Evolutionary conservation across 2,113 vertebrate species (phyloP), one percentile per base, ranked within the genome.

Genomic region (Athene noctua): DNA sequence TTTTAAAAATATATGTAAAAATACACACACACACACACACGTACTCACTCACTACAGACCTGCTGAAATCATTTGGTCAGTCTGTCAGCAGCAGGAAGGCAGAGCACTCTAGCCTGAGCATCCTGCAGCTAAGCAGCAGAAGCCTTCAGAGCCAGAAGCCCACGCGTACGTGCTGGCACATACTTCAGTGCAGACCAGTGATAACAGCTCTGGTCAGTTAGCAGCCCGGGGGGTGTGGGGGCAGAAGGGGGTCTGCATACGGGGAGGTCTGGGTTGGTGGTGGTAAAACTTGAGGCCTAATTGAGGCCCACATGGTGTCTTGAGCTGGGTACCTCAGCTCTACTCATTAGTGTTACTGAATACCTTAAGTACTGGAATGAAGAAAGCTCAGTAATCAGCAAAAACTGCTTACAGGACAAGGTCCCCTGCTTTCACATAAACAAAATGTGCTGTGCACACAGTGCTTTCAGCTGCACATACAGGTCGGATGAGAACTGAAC

Each of bases 401-500:
- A 38, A 66, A 83, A n/a, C 49, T 63, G 66, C 38, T 52, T 6
- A 11, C 47, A 73, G 74, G 38, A 49, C 4, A 46, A 25, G 66
- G 55, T n/a, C 12, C 30, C 32, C 54, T 68, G 59, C 71, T 77
- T 8, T 22, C 36, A 32, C 27, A 30, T 32, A 22, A 71, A 88
- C 40, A 80, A 20, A 18, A 14, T 4, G 13, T 42, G 72, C 40
- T 65, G 66, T 2, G 21, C 13, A 6, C 66, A 19, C 92, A 79
- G 79, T 7, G 78, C 58, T 78, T 82, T 95, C 94, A 95, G 92
- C 81, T 91, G 57, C 55, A 81, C 11, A n/a, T 4, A 59, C 52
- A 86, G 54, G 75, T 54, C 2, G 1, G 40, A 2, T 63, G 78
- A 93, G 85, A 94, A 79, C 12, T 54, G 59, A 90, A 47, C 47